Evolutionary conservation across 2,797 vertebrate genomes (phyloP).

Genomic region (Nyctalus aviator): DNA sequence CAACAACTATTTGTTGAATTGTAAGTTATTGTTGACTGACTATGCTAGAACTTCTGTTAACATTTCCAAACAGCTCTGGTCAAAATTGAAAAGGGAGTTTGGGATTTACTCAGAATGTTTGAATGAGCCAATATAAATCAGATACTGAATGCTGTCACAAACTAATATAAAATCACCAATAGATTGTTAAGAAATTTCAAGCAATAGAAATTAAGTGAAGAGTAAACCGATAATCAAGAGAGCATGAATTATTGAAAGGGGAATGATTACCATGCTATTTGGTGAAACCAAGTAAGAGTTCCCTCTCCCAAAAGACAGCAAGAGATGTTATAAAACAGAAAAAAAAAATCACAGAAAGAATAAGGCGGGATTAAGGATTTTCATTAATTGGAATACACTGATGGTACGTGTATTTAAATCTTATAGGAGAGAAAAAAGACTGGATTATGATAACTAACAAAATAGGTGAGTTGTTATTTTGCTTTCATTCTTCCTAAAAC

Average conservation of each 20-base stretch:
- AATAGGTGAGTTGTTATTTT: not conserved
- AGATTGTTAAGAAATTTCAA: not conserved
- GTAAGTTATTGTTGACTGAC: not conserved
- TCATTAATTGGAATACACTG: not conserved
- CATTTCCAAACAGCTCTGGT: conserved; percentile 11
- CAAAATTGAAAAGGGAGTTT: conserved; percentile 55
- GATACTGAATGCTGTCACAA: not conserved
- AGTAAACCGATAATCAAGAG: not conserved
- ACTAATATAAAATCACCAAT: not conserved
- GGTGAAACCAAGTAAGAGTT: not conserved
- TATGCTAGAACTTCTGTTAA: not conserved
- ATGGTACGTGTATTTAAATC: not conserved
- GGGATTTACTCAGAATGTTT: conserved; percentile 46
- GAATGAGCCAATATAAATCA: not conserved
- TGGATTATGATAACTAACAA: not conserved
- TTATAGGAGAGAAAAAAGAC: not conserved
- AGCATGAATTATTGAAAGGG: not conserved
- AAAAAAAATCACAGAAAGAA: not conserved
- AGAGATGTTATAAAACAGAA: not conserved
- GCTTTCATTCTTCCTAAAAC: not conserved
- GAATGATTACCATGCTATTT: not conserved
- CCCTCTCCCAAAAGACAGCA: not conserved
- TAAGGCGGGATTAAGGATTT: conserved; percentile 5
- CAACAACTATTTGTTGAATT: conserved; percentile 32
- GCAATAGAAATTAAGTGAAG: not conserved